Conservation (phyloP, 2,113 vertebrate genomes). For the Actenoides hombroni region DNA sequence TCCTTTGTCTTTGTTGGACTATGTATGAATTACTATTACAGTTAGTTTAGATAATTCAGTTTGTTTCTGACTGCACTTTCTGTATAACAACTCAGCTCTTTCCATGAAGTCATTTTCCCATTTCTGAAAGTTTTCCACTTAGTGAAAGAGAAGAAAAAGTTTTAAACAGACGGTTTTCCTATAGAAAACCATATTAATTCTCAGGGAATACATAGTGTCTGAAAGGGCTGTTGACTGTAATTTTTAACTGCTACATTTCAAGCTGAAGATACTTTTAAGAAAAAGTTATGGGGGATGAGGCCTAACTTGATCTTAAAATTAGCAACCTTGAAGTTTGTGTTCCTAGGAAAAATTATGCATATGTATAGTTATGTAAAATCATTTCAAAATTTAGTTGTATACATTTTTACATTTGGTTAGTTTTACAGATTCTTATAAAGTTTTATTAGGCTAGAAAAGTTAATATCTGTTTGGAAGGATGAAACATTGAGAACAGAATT, state of each 20-base stretch:
- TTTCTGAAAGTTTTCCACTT: background rate
- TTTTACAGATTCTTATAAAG: background rate
- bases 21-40: background rate
- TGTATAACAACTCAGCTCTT: background rate
- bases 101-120: background rate
- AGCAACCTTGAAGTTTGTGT: background rate
- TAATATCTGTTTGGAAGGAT: conserved; percentile 61
- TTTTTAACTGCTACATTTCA: background rate
- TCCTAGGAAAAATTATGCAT: background rate
- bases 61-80: conserved; percentile 6
- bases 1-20: background rate
- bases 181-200: background rate
- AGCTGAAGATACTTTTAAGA: background rate
- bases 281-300: background rate
- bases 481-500: background rate
- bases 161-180: background rate
- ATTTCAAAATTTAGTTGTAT: background rate
- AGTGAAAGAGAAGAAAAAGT: background rate
- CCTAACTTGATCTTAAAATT: background rate
- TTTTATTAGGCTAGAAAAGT: conserved; percentile 45
- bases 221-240: background rate
- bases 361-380: background rate
- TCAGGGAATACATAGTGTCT: background rate
- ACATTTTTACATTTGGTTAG: background rate
- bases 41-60: background rate